These are phyloP conservation scores for Pimephales promelas DNA, from an alignment of 2,113 vertebrate genomes.

Conservation along the genomic window DNA sequence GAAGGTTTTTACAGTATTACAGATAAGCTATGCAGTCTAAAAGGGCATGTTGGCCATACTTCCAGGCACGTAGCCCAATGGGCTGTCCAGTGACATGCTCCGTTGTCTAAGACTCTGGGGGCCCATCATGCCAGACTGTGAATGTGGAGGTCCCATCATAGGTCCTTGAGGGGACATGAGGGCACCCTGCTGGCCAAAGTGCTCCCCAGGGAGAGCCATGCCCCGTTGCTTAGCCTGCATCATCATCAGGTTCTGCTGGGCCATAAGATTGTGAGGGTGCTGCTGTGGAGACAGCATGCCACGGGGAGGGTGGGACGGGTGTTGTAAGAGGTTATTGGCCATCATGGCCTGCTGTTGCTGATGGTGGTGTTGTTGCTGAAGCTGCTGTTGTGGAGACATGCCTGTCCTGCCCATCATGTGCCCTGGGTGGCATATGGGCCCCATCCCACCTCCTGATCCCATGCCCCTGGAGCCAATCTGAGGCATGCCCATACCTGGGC, in stretches of 20 bases:
- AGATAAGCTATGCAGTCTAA: constrained; percentile 68
- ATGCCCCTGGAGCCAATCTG: constrained; percentile 76
- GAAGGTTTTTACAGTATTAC: constrained; percentile 56
- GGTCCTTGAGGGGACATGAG: constrained; percentile 91
- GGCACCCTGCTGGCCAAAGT: constrained; percentile 86
- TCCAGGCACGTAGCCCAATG: constrained; percentile 89
- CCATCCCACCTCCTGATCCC: constrained; percentile 79
- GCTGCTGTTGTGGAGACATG: constrained; percentile 77
- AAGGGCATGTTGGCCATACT: constrained; percentile 93
- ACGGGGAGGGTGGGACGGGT: constrained; percentile 76
- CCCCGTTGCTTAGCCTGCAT: constrained; percentile 94
- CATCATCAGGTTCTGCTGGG: constrained; percentile 96
- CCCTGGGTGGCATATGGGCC: constrained; percentile 86
- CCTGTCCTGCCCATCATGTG: constrained; percentile 95
- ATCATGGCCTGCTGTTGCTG: constrained; percentile 82
- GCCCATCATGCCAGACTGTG: constrained; percentile 91
- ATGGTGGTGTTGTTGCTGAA: constrained; percentile 68
- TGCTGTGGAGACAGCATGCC: constrained; percentile 89
- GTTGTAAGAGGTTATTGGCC: constrained; percentile 81
- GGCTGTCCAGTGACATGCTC: constrained; percentile 91
- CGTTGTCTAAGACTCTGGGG: constrained; percentile 91
- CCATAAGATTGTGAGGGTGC: constrained; percentile 84
- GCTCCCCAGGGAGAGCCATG: constrained; percentile 85
- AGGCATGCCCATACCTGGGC: constrained; percentile 78
- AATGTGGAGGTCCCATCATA: constrained; percentile 86